Percentiles rank a stretch among this genome's conserved stretches.
These are phyloP conservation scores for Ennomos quercinarius DNA, from an alignment of 2,888 invertebrate species.

Conservation along the genomic window DNA sequence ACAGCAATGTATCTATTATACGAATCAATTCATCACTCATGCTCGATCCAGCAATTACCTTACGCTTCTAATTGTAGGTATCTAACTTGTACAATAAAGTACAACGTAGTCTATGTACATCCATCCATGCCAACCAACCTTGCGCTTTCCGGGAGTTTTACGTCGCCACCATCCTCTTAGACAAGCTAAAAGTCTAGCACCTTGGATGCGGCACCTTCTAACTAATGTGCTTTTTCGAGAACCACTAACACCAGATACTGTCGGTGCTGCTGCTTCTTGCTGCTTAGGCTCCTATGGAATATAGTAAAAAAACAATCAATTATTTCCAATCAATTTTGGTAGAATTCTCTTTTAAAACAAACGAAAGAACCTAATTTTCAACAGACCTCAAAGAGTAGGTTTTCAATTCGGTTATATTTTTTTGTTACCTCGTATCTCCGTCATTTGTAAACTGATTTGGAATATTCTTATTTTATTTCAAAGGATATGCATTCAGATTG, in stretches of 20 bases:
- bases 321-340: not conserved
- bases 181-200: conserved; percentile 67
- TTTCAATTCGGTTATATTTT: no score
- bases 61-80: no score
- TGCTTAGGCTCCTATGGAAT: conserved; percentile 42
- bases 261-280: conserved; percentile 50
- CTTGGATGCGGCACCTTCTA: conserved; percentile 68
- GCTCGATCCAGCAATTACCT: not conserved
- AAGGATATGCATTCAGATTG: no score
- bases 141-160: conserved; percentile 57
- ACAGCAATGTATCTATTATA: not conserved
- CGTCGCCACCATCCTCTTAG: conserved; percentile 76
- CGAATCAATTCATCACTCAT: conserved; percentile 3
- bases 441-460: no score
- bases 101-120: no score
- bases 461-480: no score
- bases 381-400: no score
- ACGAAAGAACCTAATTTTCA: no score
- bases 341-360: no score
- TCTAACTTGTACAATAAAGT: no score
- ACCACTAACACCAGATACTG: conserved; percentile 51
- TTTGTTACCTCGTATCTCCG: no score
- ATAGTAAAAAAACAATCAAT: not conserved
- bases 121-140: conserved; percentile 46
- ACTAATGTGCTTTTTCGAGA: conserved; percentile 65